Conservation (phyloP, 2,113 vertebrate species). For the Ploceus nigricollis region DNA sequence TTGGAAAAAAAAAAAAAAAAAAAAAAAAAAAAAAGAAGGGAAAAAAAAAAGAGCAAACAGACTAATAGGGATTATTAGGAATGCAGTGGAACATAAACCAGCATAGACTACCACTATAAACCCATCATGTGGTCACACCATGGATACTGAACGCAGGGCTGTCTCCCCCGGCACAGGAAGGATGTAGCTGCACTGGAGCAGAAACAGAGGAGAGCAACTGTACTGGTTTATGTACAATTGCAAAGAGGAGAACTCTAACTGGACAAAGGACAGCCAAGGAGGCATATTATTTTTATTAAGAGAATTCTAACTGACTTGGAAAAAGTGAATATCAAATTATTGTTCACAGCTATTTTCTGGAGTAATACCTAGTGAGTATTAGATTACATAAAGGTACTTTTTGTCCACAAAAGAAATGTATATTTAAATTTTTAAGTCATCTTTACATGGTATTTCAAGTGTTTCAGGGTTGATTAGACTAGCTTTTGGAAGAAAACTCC, state of each 20-base stretch:
- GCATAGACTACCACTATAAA: background rate
- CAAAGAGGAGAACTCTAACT: background rate
- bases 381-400: background rate
- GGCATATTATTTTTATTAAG: background rate
- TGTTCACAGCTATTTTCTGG: background rate
- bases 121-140: background rate
- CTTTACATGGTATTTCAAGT: background rate
- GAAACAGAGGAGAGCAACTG: background rate
- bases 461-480: background rate
- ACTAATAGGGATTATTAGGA: background rate
- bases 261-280: background rate
- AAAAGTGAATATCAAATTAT: background rate
- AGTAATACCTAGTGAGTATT: background rate
- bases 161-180: background rate
- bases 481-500: background rate
- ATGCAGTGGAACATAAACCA: background rate
- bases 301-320: background rate
- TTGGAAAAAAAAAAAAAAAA: background rate
- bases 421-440: background rate
- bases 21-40: no score
- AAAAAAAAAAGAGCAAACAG: background rate
- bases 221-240: rapidly evolving
- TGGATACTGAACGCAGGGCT: background rate
- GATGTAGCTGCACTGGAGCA: background rate
- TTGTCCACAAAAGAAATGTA: background rate